phyloP scores from a whole-genome alignment of 2,797 vertebrate genomes.

The Eremophila alpestris region DNA sequence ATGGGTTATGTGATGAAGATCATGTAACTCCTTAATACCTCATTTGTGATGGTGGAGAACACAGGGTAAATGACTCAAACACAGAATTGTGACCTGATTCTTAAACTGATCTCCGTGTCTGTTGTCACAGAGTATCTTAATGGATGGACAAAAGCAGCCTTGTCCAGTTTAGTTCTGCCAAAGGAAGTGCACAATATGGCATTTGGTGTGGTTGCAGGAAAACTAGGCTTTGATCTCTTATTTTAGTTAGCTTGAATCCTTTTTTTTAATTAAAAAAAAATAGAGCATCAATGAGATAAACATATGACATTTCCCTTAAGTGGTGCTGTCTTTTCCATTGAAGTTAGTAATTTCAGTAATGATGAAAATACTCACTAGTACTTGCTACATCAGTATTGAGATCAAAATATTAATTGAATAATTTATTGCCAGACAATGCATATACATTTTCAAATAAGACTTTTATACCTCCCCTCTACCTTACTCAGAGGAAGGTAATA shows the following conservation, averaged over 20 bases:
- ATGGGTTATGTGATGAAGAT: slow-evolving; percentile 9
- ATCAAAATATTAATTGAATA: background rate
- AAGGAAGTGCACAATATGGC: slow-evolving; percentile 12
- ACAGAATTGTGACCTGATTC: slow-evolving; percentile 29
- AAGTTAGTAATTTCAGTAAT: background rate
- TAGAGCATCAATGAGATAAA: background rate
- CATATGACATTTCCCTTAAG: background rate
- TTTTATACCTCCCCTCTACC: background rate
- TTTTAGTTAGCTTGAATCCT: background rate
- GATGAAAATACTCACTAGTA: background rate
- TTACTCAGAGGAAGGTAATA: background rate
- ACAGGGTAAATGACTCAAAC: background rate
- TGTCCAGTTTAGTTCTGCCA: background rate
- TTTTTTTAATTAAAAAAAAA: background rate
- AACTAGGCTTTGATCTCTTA: slow-evolving; percentile 1
- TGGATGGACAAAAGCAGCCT: slow-evolving; percentile 36
- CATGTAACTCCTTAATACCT: slow-evolving; percentile 17
- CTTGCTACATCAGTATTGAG: background rate
- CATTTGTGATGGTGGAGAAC: slow-evolving; percentile 31
- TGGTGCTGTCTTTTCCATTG: background rate
- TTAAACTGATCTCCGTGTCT: background rate
- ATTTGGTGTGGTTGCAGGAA: background rate
- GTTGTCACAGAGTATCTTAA: background rate
- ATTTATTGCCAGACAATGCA: background rate
- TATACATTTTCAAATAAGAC: background rate